Evolutionary conservation across 2,797 vertebrate species (phyloP), one percentile per base, ranked within the genome.

Genomic region (Pteropus rufus): DNA sequence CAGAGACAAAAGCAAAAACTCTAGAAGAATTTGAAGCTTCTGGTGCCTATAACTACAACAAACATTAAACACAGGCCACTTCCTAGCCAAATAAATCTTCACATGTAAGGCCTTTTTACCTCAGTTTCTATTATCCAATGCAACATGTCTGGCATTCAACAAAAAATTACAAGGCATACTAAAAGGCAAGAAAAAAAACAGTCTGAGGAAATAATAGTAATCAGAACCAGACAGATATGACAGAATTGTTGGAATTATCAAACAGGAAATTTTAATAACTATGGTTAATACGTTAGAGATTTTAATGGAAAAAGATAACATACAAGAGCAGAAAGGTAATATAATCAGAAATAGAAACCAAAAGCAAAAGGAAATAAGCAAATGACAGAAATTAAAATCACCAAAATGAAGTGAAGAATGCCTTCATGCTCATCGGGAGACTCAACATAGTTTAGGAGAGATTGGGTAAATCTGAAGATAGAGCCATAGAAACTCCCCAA

Each of bases 291-390:
- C 72, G 54, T 77, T 58, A 80, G 91, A 52, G 4, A 7, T n/a
- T 52, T 36, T 64, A 39, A 31, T 41, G 49, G 69, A 19, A 58
- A 82, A 88, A 54, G 34, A 26, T 5, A 95, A 65, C 14, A 10
- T 23, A 2, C 16, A 91, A 70, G 73, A 76, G 23, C 7, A 67
- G 41, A 54, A 75, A 54, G 21, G 29, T 60, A 60, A 56, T 70
- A 10, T 6, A 75, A 46, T 46, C 73, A 77, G 60, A 76, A 64
- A 49, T 29, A 52, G 31, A 89, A 95, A 79, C 49, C 62, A 88
- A 36, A 67, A 54, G 56, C 15, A 41, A 89, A 95, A 83, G 82
- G 65, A 80, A 84, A 75, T n/a, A 94, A 83, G 82, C 49, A 80
- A 84, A 75, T 41, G 8, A n/a, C 69, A n/a, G 31, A 91, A 87